Base-by-base conservation (phyloP, 2,888 invertebrate genomes). In the Ochropacha duplaris region DNA sequence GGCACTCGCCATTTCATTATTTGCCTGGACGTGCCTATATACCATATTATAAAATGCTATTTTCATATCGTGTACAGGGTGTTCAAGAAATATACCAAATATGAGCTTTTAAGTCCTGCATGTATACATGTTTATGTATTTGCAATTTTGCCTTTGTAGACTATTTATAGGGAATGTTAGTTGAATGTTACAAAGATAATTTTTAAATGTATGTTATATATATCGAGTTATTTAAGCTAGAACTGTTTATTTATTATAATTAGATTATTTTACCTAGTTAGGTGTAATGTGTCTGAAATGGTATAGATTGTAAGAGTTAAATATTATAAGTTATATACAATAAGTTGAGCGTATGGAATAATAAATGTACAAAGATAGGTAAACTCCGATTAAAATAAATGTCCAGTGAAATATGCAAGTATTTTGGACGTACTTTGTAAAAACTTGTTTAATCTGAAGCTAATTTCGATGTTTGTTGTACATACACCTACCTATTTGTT, bases 11-110 rank as follows among this genome's bases (percentile, higher is more conserved):
- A 77, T 83, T 81, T 76, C 74, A 79, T 79, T 74, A 26, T 64
- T 80, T 84, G 86, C 88, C 87, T 87, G 79, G 81, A 81, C 74
- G 88, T 90, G 91, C 90, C 91, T 90, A 85, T 34, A 31, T 52
- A 52, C 31, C 19, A 28, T 50, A 50, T 22, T 52, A 31, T 52
- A 31, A 52, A 22, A 34, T 28, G 50, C 80, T 90, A 90, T 90
- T 91, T 91, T 90, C 87, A 86, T 92, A 90, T 81, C 71, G 79
- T 91, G 90, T 91, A 92, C 92, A 92, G 92, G 91, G 91, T 92
- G 91, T 88, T 86, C 76, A 82, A 82, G 76, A 83, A 87, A 86
- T 87, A 91, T 88, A 92, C 91, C 91, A 92, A 92, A 92, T 84
- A 87, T 86, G 86, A 89, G 91, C 91, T 91, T 92, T 90, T 90